Percentiles rank a stretch among this genome's conserved stretches.
Conservation (phyloP, 2,797 vertebrate species). For the Amazona finschi region DNA sequence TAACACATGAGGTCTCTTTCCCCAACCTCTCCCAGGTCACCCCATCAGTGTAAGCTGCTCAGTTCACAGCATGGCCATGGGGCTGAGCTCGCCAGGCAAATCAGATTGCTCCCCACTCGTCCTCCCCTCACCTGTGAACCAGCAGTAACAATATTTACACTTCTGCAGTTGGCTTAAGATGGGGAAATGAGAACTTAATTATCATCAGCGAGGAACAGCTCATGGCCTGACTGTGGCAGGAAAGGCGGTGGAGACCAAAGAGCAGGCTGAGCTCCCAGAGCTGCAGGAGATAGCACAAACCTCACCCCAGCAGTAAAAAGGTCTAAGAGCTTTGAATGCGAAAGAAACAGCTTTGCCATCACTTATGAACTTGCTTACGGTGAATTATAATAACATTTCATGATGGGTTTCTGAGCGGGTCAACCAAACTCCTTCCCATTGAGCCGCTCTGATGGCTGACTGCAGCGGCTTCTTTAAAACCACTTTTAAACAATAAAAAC, state of each 20-base stretch:
- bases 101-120: background rate
- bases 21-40: background rate
- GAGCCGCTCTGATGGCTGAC: background rate
- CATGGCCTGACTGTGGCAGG: background rate
- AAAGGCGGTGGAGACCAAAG: background rate
- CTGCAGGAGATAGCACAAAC: background rate
- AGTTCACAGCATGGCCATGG: rapidly evolving
- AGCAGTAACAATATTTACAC: background rate
- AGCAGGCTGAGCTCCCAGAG: background rate
- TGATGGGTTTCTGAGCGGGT: background rate
- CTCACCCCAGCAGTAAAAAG: background rate
- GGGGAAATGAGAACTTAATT: background rate
- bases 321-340: background rate
- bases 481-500: background rate
- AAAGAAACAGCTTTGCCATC: background rate
- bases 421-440: background rate
- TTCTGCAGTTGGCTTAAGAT: background rate
- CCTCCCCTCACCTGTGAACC: background rate
- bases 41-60: background rate
- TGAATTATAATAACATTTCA: background rate
- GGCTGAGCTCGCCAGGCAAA: background rate
- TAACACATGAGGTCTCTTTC: background rate
- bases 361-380: background rate
- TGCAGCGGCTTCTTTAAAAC: background rate
- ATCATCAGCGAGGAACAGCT: background rate